Evolutionary conservation across 2,797 vertebrate species (phyloP).

Genomic region (Sphaeramia orbicularis): DNA sequence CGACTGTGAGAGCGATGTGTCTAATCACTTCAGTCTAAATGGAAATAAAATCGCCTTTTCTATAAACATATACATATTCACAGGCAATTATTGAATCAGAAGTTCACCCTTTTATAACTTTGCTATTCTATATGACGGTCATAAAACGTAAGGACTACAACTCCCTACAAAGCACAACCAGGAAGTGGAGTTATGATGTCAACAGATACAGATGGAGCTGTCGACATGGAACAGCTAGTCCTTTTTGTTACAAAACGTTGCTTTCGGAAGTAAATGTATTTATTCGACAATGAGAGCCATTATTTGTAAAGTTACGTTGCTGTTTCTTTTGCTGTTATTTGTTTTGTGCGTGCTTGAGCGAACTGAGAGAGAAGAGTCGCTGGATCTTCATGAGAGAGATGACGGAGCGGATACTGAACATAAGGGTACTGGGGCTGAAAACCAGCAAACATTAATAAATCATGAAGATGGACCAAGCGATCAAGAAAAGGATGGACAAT

Average conservation of each 20-base stretch:
- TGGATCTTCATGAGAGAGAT: constrained; percentile 31
- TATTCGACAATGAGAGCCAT: constrained; percentile 66
- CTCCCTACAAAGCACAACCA: constrained; percentile 46
- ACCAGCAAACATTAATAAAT: constrained; percentile 10
- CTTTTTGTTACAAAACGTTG: constrained; percentile 33
- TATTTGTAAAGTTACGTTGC: constrained; percentile 2
- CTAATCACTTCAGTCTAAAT: accelerated
- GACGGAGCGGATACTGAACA: constrained; percentile 8
- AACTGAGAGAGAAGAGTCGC: constrained; percentile 10
- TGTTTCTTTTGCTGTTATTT: constrained; percentile 55
- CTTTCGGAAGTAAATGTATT: constrained; percentile 21
- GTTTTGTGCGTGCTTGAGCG: constrained; percentile 29
- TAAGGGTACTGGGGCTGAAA: background rate
- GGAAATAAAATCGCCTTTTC: accelerated
- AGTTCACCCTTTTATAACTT: background rate
- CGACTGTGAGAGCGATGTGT: accelerated
- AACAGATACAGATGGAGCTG: constrained; percentile 38
- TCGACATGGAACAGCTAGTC: constrained; percentile 60
- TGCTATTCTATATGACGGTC: accelerated
- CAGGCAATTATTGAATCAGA: accelerated
- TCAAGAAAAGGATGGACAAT: constrained; percentile 28
- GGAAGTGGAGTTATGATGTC: constrained; percentile 67
- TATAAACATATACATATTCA: background rate
- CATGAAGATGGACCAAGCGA: constrained; percentile 16
- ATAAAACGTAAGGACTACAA: constrained; percentile 63